phyloP scores from a whole-genome alignment of 1,140 invertebrate species.

The Samia ricini region DNA sequence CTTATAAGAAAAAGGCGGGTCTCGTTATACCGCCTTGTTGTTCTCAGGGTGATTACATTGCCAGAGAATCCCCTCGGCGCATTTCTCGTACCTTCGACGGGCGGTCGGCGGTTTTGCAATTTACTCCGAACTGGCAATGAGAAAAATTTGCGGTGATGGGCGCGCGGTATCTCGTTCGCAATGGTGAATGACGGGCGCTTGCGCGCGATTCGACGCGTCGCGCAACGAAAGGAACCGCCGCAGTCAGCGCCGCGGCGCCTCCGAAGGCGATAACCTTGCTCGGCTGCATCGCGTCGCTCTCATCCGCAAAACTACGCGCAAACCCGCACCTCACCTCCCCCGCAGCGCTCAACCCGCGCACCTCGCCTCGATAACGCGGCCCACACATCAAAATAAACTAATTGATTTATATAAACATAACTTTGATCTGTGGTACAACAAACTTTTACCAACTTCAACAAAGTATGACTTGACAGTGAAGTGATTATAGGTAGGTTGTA shows the following conservation, averaged over 20 bases:
- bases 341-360: slow-evolving; percentile 22
- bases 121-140: slow-evolving; percentile 52
- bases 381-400: slow-evolving; percentile 57
- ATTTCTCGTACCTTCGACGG: slow-evolving; percentile 46
- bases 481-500: slow-evolving; percentile 33
- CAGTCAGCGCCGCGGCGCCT: slow-evolving; percentile 41
- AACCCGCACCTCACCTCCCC: slow-evolving; percentile 21
- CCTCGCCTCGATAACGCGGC: slow-evolving; percentile 20
- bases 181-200: slow-evolving; percentile 18
- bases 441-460: slow-evolving; percentile 33
- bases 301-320: slow-evolving; percentile 13
- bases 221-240: slow-evolving; percentile 27
- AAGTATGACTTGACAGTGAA: slow-evolving; percentile 22
- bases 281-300: slow-evolving; percentile 19
- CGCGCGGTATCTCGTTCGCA: slow-evolving; percentile 4
- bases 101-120: slow-evolving; percentile 58
- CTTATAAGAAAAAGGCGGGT: slow-evolving; percentile 35
- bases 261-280: slow-evolving; percentile 13
- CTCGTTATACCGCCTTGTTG: slow-evolving; percentile 51
- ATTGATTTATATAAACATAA: slow-evolving; percentile 47
- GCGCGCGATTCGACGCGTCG: slow-evolving; percentile 12
- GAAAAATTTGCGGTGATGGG: slow-evolving; percentile 57
- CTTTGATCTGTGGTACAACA: not conserved
- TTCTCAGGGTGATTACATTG: slow-evolving; percentile 55
- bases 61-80: slow-evolving; percentile 42